phyloP scores from a whole-genome alignment of 1,140 invertebrate genomes.

The Orchestia grillus region DNA sequence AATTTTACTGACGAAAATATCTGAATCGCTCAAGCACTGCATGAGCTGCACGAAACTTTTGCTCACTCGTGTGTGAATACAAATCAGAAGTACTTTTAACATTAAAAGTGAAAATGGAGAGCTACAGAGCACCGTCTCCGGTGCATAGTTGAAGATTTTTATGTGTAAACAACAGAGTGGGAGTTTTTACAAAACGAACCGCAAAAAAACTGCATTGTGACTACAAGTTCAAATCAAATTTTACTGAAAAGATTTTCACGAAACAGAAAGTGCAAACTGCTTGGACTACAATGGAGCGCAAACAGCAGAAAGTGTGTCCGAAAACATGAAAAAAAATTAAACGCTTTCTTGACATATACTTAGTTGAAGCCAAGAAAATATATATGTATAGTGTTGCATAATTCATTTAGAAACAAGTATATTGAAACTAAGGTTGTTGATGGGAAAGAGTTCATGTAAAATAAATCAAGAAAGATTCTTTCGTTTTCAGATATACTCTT shows the following conservation, averaged over 20 bases:
- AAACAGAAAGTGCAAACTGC: not conserved
- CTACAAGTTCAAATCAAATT: not conserved
- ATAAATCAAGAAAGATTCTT: too few species aligned
- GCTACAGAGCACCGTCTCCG: not conserved
- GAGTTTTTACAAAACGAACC: not conserved
- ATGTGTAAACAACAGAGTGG: not conserved
- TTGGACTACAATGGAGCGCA: not conserved
- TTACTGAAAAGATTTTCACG: not conserved
- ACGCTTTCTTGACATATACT: not conserved
- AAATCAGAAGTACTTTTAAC: not conserved
- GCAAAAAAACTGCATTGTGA: not conserved
- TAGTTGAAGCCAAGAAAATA: not conserved
- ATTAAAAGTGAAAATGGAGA: not conserved
- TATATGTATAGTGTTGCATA: not conserved
- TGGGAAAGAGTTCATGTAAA: too few species aligned
- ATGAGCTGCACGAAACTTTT: not conserved
- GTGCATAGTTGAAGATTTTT: not conserved
- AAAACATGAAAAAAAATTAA: not conserved
- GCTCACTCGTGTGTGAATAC: not conserved
- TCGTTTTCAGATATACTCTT: not conserved
- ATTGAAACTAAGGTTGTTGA: not conserved
- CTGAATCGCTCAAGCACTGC: not conserved
- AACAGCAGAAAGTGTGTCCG: slow-evolving; percentile 10
- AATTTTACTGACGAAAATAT: not conserved
- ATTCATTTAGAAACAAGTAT: not conserved